Base-by-base conservation (phyloP, 2,113 vertebrate genomes). In the Corapipo altera region DNA sequence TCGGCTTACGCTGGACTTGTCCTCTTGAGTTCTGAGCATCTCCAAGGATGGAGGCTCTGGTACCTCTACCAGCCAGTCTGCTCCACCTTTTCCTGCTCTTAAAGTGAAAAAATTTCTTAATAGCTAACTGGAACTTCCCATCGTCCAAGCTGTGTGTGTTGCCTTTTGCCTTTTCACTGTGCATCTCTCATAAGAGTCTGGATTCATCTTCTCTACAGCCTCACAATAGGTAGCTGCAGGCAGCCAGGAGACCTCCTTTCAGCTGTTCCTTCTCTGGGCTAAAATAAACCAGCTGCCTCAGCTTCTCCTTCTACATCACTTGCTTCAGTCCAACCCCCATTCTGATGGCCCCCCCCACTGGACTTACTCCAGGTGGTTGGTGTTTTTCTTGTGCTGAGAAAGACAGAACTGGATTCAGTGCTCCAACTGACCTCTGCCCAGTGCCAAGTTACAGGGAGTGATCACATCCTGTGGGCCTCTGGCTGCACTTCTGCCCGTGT, bases 241-340 rank as follows among this genome's bases (percentile, higher is more conserved):
- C 46, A 83, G 37, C 26, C 39, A 39, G 28, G 30, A 79, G 33
- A 67, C 4, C 7, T 78, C 20, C 15, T 43, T 91, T 87, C 46
- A 89, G 19, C 57, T 66, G 20, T 37, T 59, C 51, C 37, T 78
- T 80, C 27, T 88, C 30, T 41, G 51, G 30, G 19, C 24, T 88
- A 43, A 88, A 75, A 48, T 35, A 72, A 85, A 18, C 4, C 39
- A 52, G 19, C 35, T 92, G 52, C n/a, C 27, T 67, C 79, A 69
- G 14, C 26, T 8, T 49, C 70, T 51, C 16, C 19, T 58, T 28
- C 55, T 33, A 15, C 24, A 41, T 17, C 32, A 19, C 21, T 49
- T 5, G 0, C n/a, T 69, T 26, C 72, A 48, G 28, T 12, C 6
- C 11, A 51, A 12, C 2, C 1, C 6, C 8, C 5, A 41, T 21